Evolutionary conservation across 2,888 invertebrate genomes (phyloP), one percentile per base, ranked within the genome.

Genomic region (Dynastes grantii): DNA sequence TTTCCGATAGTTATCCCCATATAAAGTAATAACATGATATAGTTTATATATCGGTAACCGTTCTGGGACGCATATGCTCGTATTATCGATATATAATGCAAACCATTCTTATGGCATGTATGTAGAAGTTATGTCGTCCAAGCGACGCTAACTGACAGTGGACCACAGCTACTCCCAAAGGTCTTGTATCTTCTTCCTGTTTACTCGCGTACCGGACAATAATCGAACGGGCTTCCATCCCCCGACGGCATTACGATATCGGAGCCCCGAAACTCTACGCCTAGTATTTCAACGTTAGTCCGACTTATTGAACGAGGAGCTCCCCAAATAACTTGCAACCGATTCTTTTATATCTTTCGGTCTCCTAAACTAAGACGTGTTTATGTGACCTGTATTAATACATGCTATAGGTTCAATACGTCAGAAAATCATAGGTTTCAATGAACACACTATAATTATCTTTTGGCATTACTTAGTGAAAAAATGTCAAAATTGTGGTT

Each of bases 121-220:
- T 51, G 61, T 70, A 67, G 75, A 45, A 68, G 51, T 40, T 49
- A 13, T 80, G 81, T 81, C 68, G 81, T 76, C 79, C 81, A 83
- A 83, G 83, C 82, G 82, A 82, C 82, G 81, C 80, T 83, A 84
- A 83, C 82, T 84, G 84, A 84, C 84, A 82, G 78, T 78, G 73
- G 73, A 75, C 73, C 61, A 16, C 45, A 11, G 73, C 77, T 76
- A 77, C 78, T 84, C 84, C 83, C 84, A 58, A 77, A 76, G 83
- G 84, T 81, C 83, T 82, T 83, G 83, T 84, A 84, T 83, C 84
- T 84, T 83, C 83, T 84, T 83, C 83, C 83, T 84, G 83, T 84
- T 84, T 84, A 83, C 84, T 84, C 81, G 82, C 81, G 81, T 80
- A 81, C 82, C 81, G 83, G 84, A 83, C 84, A 84, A 84, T 84